Conservation (phyloP, 2,113 vertebrate species). For the Scomber colias region DNA sequence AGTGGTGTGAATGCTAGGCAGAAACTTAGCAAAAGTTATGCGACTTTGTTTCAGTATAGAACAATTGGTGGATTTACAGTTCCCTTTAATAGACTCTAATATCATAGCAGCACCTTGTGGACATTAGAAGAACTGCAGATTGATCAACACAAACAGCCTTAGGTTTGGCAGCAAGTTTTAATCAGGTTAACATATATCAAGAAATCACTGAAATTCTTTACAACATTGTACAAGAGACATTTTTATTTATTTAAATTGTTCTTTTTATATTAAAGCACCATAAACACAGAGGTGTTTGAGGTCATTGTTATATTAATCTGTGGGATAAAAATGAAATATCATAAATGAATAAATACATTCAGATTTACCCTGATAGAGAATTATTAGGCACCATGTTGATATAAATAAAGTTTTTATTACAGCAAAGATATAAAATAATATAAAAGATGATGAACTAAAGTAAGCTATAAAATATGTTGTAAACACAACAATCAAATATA, state of each 20-base stretch:
- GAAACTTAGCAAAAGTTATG: too few relatives aligned
- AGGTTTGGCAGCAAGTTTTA: slow-evolving; percentile 45
- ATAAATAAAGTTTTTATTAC: slow-evolving; percentile 57
- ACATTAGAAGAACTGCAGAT: slow-evolving; percentile 2
- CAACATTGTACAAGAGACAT: slow-evolving; percentile 29
- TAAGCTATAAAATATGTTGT: slow-evolving; percentile 2
- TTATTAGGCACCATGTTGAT: slow-evolving; percentile 39
- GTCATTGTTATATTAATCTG: slow-evolving; percentile 42
- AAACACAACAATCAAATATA: slow-evolving; percentile 31
- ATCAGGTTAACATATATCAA: slow-evolving; percentile 27
- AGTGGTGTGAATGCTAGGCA: too few relatives aligned
- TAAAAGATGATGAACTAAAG: neutral
- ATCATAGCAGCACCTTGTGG: slow-evolving; percentile 23
- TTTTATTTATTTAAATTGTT: neutral
- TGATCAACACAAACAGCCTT: neutral
- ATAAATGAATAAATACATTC: slow-evolving; percentile 46
- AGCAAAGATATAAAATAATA: slow-evolving; percentile 35
- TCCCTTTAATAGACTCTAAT: neutral
- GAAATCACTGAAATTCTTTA: slow-evolving; percentile 26
- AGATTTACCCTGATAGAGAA: slow-evolving; percentile 32
- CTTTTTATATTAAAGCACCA: slow-evolving; percentile 47
- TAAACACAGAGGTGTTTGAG: neutral
- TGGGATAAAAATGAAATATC: slow-evolving; percentile 39
- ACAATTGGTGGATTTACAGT: too few relatives aligned
- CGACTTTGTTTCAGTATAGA: too few relatives aligned